Conservation (phyloP, 2,888 invertebrate genomes). For the Amblyjoppa proteus region DNA sequence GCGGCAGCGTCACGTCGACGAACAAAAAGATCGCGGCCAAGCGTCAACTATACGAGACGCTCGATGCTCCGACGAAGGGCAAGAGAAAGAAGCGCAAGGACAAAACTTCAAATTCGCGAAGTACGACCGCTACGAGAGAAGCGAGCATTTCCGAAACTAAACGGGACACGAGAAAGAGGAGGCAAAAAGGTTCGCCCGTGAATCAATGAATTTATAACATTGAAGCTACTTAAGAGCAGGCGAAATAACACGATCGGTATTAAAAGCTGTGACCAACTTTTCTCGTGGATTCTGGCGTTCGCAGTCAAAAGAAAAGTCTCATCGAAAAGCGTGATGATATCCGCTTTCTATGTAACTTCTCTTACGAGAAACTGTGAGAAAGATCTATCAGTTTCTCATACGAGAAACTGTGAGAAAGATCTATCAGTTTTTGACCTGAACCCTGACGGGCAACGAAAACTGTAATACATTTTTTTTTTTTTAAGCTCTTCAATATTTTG, state of each 20-base stretch:
- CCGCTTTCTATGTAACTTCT: too few relatives aligned
- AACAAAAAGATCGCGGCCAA: slow-evolving; percentile 65
- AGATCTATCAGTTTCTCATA: too few relatives aligned
- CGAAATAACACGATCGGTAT: too few relatives aligned
- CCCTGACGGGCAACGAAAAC: background rate
- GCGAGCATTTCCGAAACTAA: slow-evolving; percentile 63
- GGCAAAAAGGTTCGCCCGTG: slow-evolving; percentile 44
- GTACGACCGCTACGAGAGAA: slow-evolving; percentile 77
- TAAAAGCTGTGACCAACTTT: too few relatives aligned
- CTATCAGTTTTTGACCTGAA: too few relatives aligned
- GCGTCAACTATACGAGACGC: slow-evolving; percentile 68
- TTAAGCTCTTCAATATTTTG: too few relatives aligned
- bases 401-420: too few relatives aligned
- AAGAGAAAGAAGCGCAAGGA: slow-evolving; percentile 76
- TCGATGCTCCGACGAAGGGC: slow-evolving; percentile 67
- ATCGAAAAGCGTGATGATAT: too few relatives aligned
- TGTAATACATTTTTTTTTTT: background rate
- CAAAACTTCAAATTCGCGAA: slow-evolving; percentile 77
- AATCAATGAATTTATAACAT: too few relatives aligned
- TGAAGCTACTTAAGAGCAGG: background rate
- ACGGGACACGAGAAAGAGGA: slow-evolving; percentile 56
- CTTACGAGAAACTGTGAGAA: too few relatives aligned
- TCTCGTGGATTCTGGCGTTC: too few relatives aligned
- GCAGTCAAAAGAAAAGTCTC: too few relatives aligned
- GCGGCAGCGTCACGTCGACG: slow-evolving; percentile 45